These are phyloP conservation scores for Drosophila orosa DNA, from an alignment of 1,140 invertebrate species.

Conservation along the genomic window DNA sequence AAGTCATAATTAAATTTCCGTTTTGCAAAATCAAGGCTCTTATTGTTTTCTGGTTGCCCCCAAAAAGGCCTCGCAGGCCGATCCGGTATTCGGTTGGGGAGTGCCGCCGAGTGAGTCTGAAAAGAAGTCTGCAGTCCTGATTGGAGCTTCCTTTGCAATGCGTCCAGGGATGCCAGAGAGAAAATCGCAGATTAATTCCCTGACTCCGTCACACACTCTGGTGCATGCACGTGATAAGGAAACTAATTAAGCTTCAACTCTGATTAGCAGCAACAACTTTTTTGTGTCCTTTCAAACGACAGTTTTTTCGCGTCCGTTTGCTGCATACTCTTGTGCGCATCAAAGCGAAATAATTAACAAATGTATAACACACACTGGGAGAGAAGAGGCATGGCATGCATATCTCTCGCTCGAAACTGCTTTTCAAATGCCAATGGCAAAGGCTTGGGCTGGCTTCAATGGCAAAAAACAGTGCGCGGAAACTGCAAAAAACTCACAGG, in stretches of 20 bases:
- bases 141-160: conserved; percentile 10
- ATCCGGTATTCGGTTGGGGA: neutral
- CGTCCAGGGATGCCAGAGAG: neutral
- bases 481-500: conserved; percentile 17
- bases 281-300: conserved; percentile 67
- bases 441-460: conserved; percentile 31
- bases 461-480: conserved; percentile 34
- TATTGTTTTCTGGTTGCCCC: conserved; percentile 59
- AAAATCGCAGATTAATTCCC: conserved; percentile 75
- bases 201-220: conserved; percentile 27
- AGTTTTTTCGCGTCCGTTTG: conserved; percentile 62
- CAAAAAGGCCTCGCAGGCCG: conserved; percentile 20
- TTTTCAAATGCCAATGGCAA: conserved; percentile 74
- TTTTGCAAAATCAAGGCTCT: conserved; percentile 75
- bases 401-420: conserved; percentile 35
- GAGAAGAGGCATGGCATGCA: conserved; percentile 18
- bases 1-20: conserved; percentile 73
- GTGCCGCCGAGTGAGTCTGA: neutral
- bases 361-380: conserved; percentile 61
- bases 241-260: conserved; percentile 75
- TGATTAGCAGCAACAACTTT: conserved; percentile 72
- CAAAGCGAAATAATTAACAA: conserved; percentile 82
- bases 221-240: conserved; percentile 51
- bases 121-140: neutral
- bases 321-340: conserved; percentile 75